Evolutionary conservation across 1,140 invertebrate genomes (phyloP).

Genomic region (Zaprionus africanus): DNA sequence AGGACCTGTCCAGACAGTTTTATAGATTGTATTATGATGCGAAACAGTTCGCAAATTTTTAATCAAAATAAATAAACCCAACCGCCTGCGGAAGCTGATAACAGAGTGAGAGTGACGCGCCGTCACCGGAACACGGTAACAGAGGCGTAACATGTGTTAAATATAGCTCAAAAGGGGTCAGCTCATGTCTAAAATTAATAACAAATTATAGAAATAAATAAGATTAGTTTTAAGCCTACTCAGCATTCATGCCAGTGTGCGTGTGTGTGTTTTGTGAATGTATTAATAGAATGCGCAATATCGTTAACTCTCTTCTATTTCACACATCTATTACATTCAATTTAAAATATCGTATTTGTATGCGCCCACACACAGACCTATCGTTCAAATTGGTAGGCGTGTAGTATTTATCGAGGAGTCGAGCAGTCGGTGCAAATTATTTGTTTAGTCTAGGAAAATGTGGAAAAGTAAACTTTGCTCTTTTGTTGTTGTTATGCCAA

Average conservation of each 20-base stretch:
- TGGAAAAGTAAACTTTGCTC: neutral
- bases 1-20: constrained; percentile 16
- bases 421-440: neutral
- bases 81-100: constrained; percentile 20
- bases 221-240: neutral
- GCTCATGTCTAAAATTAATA: constrained; percentile 14
- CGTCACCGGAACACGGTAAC: constrained; percentile 9
- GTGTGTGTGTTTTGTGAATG: neutral
- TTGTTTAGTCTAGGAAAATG: constrained; percentile 4
- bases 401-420: neutral
- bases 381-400: neutral
- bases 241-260: neutral
- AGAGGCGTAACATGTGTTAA: neutral
- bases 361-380: neutral
- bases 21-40: neutral
- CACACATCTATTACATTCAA: neutral
- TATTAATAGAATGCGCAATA: neutral
- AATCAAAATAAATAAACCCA: constrained; percentile 34
- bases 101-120: neutral
- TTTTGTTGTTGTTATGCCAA: neutral
- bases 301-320: constrained; percentile 1
- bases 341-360: constrained; percentile 2
- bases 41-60: constrained; percentile 14
- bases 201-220: neutral
- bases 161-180: constrained; percentile 11